Evolutionary conservation across 1,140 invertebrate genomes (phyloP).

Genomic region (Aricia agestis): DNA sequence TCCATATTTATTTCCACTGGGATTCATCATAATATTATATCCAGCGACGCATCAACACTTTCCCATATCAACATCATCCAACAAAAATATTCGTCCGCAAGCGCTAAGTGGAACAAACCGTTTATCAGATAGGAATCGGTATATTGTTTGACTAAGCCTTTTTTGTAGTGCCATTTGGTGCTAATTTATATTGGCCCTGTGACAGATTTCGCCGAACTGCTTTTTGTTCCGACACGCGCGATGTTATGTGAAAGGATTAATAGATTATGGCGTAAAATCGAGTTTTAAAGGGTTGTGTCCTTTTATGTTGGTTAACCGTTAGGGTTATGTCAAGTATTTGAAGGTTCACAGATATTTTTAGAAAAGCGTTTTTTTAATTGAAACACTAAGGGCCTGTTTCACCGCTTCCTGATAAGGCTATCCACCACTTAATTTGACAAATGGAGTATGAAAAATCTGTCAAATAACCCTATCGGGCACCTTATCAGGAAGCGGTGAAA

Average conservation of each 20-base stretch:
- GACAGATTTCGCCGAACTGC: conserved; percentile 43
- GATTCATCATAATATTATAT: too few species aligned
- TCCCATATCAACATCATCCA: too few species aligned
- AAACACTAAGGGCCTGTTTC: too few species aligned
- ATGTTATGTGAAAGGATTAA: conserved; percentile 14
- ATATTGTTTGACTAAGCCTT: conserved; percentile 39
- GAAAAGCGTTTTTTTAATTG: too few species aligned
- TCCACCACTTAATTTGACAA: too few species aligned
- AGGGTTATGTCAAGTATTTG: neutral
- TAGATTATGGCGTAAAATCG: conserved; percentile 13
- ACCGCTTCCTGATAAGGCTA: too few species aligned
- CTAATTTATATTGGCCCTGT: conserved; percentile 54
- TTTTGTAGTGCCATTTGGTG: conserved; percentile 41
- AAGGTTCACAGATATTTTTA: too few species aligned
- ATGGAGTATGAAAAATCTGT: too few species aligned
- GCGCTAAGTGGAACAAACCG: conserved; percentile 26
- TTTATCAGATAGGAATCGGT: conserved; percentile 29
- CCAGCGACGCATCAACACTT: too few species aligned
- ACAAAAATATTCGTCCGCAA: neutral
- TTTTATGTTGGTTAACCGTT: neutral
- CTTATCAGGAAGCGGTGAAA: too few species aligned
- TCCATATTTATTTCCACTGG: too few species aligned
- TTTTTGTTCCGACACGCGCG: conserved; percentile 37
- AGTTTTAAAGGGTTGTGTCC: conserved; percentile 5
- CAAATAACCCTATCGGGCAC: too few species aligned